Evolutionary conservation across 2,797 vertebrate species (phyloP), one percentile per base, ranked within the genome.

Genomic region (Micrastur ruficollis): DNA sequence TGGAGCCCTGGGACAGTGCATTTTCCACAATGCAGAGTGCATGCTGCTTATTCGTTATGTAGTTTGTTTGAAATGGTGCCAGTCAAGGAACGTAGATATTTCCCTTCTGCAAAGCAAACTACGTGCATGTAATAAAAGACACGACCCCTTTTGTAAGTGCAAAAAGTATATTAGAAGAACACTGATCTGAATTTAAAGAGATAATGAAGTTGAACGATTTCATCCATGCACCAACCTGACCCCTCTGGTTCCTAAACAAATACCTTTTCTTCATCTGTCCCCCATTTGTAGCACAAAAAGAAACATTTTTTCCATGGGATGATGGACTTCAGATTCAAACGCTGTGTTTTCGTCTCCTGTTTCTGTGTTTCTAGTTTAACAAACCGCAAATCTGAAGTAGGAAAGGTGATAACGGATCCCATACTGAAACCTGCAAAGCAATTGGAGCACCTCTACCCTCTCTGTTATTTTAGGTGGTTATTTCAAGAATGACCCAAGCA

Each of bases 271-370:
- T 88, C 75, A 59, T 70, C 38, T 80, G 36, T 78, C 46, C 26
- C 92, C 61, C 59, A 61, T 86, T 84, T 95, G 72, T 81, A 96
- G 53, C 52, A 89, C 22, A 67, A 92, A 89, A 56, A 61, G 40
- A 90, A 81, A 26, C 32, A 62, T 81, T 96, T 95, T 95, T 93
- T 58, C 34, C 56, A 36, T 47, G 44, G 29, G 52, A 71, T 34
- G 34, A 65, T 50, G 74, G 78, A 94, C 83, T 96, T 96, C 90
- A 92, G 75, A 72, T 68, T 68, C 12, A 88, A 87, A 93, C 81
- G 36, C 38, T 32, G 7, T 71, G 25, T 71, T 89, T 93, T 91
- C 46, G 83, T 85, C 71, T 86, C 82, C 46, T 83, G 23, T 81
- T 89, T 83, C 19, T 87, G 49, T 50, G 46, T 62, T 91, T 91